These are phyloP conservation scores for Ibidorhyncha struthersii DNA, from an alignment of 2,113 vertebrate genomes.

Conservation along the genomic window DNA sequence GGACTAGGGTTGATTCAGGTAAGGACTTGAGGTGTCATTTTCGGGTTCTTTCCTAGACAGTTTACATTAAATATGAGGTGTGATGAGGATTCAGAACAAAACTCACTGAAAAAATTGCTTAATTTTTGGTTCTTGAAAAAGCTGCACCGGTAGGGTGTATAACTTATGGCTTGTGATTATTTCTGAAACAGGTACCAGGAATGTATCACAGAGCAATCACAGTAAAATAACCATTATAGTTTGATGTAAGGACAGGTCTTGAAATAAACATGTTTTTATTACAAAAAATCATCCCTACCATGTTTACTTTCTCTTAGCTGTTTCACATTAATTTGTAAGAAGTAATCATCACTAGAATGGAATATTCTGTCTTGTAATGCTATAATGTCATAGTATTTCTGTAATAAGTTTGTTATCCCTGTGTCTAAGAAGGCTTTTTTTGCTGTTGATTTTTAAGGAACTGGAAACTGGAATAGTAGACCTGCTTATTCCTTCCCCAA, in stretches of 20 bases:
- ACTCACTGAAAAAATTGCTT: background rate
- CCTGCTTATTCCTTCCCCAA: conserved; percentile 86
- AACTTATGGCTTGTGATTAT: background rate
- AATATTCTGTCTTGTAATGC: background rate
- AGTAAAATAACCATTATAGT: background rate
- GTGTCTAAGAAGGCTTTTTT: background rate
- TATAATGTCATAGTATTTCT: background rate
- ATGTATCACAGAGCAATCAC: background rate
- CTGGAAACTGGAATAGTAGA: conserved; percentile 86
- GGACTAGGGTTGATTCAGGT: background rate
- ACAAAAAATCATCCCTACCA: background rate
- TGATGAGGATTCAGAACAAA: background rate
- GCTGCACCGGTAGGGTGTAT: background rate
- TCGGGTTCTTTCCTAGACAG: background rate
- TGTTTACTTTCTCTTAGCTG: background rate
- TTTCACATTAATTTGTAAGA: background rate
- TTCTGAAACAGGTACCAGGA: background rate
- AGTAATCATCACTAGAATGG: background rate
- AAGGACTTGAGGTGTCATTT: background rate
- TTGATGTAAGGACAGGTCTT: background rate
- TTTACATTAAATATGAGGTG: background rate
- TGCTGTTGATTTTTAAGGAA: conserved; percentile 71
- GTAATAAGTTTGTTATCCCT: background rate
- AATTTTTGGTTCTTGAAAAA: background rate
- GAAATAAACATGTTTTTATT: background rate